Conservation (phyloP, 2,888 invertebrate species). For the Eilema caniola region DNA sequence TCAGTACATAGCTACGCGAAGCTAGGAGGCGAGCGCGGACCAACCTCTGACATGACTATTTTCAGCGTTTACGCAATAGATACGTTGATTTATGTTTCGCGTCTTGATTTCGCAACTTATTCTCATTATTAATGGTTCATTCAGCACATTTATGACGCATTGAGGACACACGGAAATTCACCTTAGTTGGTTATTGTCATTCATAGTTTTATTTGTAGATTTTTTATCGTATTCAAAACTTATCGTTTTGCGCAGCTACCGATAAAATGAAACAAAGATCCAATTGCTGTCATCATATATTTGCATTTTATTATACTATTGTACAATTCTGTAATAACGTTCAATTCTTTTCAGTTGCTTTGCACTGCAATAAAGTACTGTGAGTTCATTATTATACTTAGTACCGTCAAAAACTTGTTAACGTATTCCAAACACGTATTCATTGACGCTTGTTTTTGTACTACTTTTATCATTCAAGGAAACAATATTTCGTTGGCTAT, state of each 20-base stretch:
- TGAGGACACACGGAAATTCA: not conserved
- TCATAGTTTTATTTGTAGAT: not conserved
- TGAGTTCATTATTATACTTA: conserved; percentile 57
- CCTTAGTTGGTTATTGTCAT: not conserved
- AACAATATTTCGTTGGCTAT: conserved; percentile 25
- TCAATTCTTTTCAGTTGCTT: not conserved
- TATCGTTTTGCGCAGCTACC: not conserved
- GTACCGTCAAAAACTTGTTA: conserved; percentile 19
- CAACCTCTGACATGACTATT: conserved; percentile 44
- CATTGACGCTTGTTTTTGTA: conserved; percentile 31
- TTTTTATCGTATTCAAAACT: not conserved
- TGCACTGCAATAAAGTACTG: not conserved
- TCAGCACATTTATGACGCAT: conserved; percentile 18
- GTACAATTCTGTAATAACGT: not conserved
- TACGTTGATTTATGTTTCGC: conserved; percentile 18
- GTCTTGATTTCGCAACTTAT: conserved; percentile 21
- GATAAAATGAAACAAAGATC: not conserved
- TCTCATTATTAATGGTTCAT: conserved; percentile 20
- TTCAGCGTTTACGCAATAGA: conserved; percentile 47
- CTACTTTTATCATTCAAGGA: not conserved
- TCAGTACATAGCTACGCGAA: conserved; percentile 30
- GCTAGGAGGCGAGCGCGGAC: conserved; percentile 33
- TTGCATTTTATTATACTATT: not conserved
- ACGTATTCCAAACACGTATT: conserved; percentile 16
- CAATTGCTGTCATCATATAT: not conserved